Evolutionary conservation across 1,140 invertebrate species (phyloP), one percentile per base, ranked within the genome.

Genomic region (Ylistrum balloti): DNA sequence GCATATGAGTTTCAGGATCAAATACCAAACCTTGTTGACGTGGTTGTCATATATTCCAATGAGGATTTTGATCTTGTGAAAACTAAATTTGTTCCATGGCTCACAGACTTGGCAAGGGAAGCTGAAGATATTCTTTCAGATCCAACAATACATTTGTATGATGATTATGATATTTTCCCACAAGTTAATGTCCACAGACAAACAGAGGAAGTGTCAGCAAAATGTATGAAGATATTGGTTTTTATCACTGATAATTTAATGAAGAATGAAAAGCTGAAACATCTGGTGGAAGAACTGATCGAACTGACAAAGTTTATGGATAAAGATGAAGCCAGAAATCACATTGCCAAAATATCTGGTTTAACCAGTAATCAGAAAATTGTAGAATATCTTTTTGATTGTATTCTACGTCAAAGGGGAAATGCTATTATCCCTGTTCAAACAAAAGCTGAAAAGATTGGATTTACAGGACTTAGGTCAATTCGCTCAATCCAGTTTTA

Each of bases 201-300:
- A 74, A n/a, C 56, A 17, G n/a, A 74, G 15, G n/a, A 74, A 9
- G 17, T 74, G 56, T 1, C 22, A 1, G n/a, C 56, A 28, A 74
- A 28, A 74, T 74, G 56, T 28, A 74, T 74, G 56, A 74, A 74
- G 13, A 74, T 74, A 74, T 74, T 74, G 22, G 56, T 74, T 74
- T 74, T 17, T 74, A 74, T 74, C 56, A 74, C 56, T 28, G 56
- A 74, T 28, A n/a, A 74, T 28, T 74, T 74, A 1, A 74, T 74
- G 56, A 11, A n/a, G 22, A 11, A 74, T n/a, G 28, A n/a, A 28
- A 28, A 0, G 1, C 56, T 74, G 5, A 74, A n/a, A 28, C 5
- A n/a, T 11, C 5, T 74, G 28, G 56, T 74, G n/a, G 56, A 74
- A n/a, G 56, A 74, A 17, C 22, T 74, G 56, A 74, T 28, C 9